A percentile compares a stretch with the other conserved stretches of the same genome.
Evolutionary conservation across 2,797 vertebrate species (phyloP).

Genomic region (Thamnophis elegans): DNA sequence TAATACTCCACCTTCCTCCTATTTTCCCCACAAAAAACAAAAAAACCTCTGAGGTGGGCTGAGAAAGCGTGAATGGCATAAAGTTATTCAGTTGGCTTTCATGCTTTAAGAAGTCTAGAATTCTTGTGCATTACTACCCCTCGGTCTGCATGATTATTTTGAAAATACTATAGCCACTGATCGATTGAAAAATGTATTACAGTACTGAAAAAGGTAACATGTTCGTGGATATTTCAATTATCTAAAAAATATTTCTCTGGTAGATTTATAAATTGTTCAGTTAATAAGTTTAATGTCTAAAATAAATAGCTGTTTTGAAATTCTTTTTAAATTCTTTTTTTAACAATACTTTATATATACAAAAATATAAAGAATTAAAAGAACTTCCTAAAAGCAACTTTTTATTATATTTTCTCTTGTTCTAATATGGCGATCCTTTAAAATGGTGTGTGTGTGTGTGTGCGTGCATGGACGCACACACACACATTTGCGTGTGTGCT

Average conservation of each 20-base stretch:
- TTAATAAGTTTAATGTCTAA: neutral
- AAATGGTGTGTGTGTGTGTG: neutral
- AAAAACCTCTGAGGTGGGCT: neutral
- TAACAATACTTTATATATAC: slow-evolving; percentile 10
- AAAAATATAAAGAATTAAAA: neutral
- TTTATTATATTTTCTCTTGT: slow-evolving; percentile 24
- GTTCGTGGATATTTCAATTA: neutral
- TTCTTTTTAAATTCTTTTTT: slow-evolving; percentile 24
- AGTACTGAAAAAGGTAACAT: slow-evolving; percentile 7
- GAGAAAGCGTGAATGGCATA: neutral
- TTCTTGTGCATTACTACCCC: slow-evolving; percentile 44
- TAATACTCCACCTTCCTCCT: neutral
- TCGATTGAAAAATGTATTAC: slow-evolving; percentile 64
- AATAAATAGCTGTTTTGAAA: slow-evolving; percentile 39
- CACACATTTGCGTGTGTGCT: no score
- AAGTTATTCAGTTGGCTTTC: neutral
- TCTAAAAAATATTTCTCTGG: slow-evolving; percentile 43
- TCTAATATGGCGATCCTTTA: neutral
- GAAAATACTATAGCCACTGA: slow-evolving; percentile 62
- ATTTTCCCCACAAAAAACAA: neutral
- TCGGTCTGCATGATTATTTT: slow-evolving; percentile 67
- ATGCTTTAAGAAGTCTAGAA: neutral
- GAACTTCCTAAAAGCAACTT: neutral
- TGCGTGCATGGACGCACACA: accelerated
- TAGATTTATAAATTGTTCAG: slow-evolving; percentile 55